These are phyloP conservation scores for Anniella stebbinsi DNA, from an alignment of 2,797 vertebrate species.

Conservation along the genomic window DNA sequence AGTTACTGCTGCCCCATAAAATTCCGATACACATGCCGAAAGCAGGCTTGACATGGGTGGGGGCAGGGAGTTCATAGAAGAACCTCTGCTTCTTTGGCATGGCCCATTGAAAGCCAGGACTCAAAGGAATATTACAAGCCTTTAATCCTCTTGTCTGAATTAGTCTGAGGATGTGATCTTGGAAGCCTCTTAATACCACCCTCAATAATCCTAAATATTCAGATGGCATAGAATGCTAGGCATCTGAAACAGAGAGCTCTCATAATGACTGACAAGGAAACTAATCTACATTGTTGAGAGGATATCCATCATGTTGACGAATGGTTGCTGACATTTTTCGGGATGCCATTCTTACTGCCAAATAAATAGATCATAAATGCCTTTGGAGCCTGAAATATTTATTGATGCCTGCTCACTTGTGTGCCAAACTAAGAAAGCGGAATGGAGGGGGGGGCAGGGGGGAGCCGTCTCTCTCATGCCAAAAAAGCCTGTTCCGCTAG, in stretches of 20 bases:
- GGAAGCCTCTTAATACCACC: conserved; percentile 3
- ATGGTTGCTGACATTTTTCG: conserved; percentile 41
- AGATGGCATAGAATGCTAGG: conserved; percentile 15
- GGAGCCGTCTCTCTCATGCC: neutral
- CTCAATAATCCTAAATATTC: conserved; percentile 17
- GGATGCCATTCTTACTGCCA: conserved; percentile 33
- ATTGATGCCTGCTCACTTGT: conserved; percentile 21
- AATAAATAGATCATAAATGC: conserved; percentile 37
- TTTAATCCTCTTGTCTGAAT: conserved; percentile 32
- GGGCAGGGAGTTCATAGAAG: neutral
- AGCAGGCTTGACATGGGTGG: too few species aligned
- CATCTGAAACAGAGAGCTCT: conserved; percentile 6
- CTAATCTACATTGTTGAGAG: conserved; percentile 31
- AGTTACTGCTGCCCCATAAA: neutral
- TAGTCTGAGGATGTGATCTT: conserved; percentile 18
- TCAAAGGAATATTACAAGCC: neutral
- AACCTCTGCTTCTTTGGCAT: neutral
- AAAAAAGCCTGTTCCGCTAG: neutral
- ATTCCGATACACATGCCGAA: neutral
- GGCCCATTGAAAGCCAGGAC: neutral
- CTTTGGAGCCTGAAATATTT: conserved; percentile 34
- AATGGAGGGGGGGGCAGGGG: neutral
- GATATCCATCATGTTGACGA: conserved; percentile 33
- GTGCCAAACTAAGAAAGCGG: neutral
- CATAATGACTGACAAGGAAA: conserved; percentile 38